Evolutionary conservation across 2,113 vertebrate genomes (phyloP), one percentile per base, ranked within the genome.

Genomic region (Salminus brasiliensis): DNA sequence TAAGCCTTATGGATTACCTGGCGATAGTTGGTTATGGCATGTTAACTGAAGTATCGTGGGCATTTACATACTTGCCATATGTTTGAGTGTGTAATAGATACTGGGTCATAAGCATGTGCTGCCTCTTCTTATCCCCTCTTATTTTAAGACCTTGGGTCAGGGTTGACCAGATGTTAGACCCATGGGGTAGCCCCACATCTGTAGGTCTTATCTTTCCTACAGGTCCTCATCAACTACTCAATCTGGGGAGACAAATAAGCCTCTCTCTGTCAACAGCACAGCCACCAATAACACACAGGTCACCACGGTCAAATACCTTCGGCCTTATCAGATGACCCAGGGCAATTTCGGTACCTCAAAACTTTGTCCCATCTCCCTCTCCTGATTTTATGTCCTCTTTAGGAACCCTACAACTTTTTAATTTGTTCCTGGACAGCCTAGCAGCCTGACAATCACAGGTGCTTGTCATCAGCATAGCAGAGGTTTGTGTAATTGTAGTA

Each of bases 191-290:
- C 39, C 57, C 57, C 27, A 25, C 8, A 25, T 43, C 29, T n/a
- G 74, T 79, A 80, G 60, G 60, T 70, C 74, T 85, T 90, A 84
- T 89, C 88, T 84, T 52, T 65, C 25, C 45, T 66, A 79, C 80
- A 80, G 45, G 62, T 49, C 49, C 36, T 1, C 30, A 23, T 23
- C 84, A 79, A 60, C 76, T 62, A 67, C 49, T 85, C 79, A 68
- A 82, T 74, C 73, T 45, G 79, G 81, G 81, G 76, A 89, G 84
- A 86, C 72, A 86, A 80, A 85, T 83, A 77, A 59, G 80, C 84
- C 81, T 88, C 77, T 83, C 71, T 74, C 80, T 77, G 78, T 62
- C 59, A 84, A 84, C 66, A 66, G 43, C 77, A 85, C 81, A 74
- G 79, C 85, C 88, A 82, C 72, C 76, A 83, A 79, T 72, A 59